Base-by-base conservation (phyloP, 92 coral and sea anemone genomes). In the Phenganax subtilis region DNA sequence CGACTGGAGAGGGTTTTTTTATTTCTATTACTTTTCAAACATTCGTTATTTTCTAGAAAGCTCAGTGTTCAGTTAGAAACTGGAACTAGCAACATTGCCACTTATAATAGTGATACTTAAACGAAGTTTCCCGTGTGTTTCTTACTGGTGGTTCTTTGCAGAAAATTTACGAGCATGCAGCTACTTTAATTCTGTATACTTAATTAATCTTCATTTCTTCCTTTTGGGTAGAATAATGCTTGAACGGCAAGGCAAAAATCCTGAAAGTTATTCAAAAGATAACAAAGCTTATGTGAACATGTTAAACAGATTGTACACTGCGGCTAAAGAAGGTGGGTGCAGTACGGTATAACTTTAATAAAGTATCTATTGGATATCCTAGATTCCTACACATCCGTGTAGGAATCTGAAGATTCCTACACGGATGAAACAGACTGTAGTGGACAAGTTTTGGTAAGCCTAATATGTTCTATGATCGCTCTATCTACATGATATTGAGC, bases 231-330 rank as follows among this genome's bases (percentile, higher is more conserved):
- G 98, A 76, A 89, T 94, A 57, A 85, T 92, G 92, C 87, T 92
- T 4, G 99, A 96, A 75, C 83, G 97, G 6, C 92, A 90, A 62
- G 84, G 88, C 9, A 69, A 90, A 56, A 87, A 92, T 1, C 90
- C 89, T 11, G 91, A 85, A 83, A 91, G 89, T 9, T 96, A 96
- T 91, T 90, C 88, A 56, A 92, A 86, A 61, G 97, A 96, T 71
- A 92, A 96, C 71, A 96, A 92, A 72, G 93, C 99, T 5, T 96
- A 85, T n/a, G 92, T 93, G 29, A 92, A 97, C 10, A 96, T 96
- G 99, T 76, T 96, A 54, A 89, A 90, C 84, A 96, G 93, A 86
- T 86, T 96, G 90, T 87, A 90, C 68, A 89, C 77, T 9, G 99
- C 99, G 20, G 90, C 91, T 30, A 92, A 87, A 71, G 97, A 96